These are phyloP conservation scores for Poecilobothrus nobilitatus DNA, from an alignment of 2,888 invertebrate species.

Conservation along the genomic window DNA sequence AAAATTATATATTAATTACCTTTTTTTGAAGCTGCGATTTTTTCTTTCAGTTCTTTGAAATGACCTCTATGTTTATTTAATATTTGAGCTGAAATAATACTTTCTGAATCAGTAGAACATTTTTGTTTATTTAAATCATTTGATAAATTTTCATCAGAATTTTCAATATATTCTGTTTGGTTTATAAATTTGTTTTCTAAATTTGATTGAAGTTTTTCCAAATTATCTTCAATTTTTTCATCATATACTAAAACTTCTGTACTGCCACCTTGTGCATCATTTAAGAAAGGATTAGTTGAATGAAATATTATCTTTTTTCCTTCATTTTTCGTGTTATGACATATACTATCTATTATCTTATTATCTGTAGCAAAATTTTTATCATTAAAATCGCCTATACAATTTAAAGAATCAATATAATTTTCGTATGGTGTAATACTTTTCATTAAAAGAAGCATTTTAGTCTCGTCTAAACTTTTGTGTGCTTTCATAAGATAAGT, in stretches of 20 bases:
- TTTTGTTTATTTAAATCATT: constrained; percentile 24
- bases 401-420: not conserved
- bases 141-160: not conserved
- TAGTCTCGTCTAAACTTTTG: constrained; percentile 60
- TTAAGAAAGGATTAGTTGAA: constrained; percentile 41
- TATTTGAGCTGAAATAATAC: constrained; percentile 34
- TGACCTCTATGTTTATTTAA: constrained; percentile 44
- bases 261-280: constrained; percentile 27
- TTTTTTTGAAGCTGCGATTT: constrained; percentile 46
- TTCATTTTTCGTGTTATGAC: constrained; percentile 19
- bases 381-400: constrained; percentile 15
- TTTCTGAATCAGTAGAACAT: constrained; percentile 39
- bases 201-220: not conserved
- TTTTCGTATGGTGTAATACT: constrained; percentile 16
- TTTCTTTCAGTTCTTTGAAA: constrained; percentile 51
- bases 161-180: not conserved
- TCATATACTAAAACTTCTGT: not conserved
- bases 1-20: constrained; percentile 28
- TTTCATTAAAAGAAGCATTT: constrained; percentile 39
- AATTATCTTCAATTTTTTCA: not conserved
- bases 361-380: not conserved
- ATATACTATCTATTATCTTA: not conserved
- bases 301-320: constrained; percentile 30
- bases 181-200: not conserved
- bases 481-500: constrained; percentile 52